phyloP scores from a whole-genome alignment of 23 tunicate species.

The Halocynthia aurantium region DNA sequence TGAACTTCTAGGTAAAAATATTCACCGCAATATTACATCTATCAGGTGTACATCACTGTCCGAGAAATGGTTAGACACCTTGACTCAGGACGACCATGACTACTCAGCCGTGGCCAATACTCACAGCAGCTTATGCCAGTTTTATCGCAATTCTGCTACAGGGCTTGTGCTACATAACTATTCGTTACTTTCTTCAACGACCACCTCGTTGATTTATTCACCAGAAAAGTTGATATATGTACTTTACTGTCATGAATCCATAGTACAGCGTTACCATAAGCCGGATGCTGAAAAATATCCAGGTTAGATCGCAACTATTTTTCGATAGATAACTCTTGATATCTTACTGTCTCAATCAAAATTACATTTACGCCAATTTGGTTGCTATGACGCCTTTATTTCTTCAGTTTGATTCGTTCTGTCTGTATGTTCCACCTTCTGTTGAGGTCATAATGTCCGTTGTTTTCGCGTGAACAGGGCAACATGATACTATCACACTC shows the following conservation, averaged over 20 bases:
- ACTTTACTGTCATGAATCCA: conserved; percentile 57
- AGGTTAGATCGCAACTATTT: conserved; percentile 13
- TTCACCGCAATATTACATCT: neutral
- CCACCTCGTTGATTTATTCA: conserved; percentile 12
- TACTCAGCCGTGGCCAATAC: neutral
- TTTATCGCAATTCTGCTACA: neutral
- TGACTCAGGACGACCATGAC: neutral
- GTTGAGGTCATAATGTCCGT: too few species aligned
- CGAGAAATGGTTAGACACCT: neutral
- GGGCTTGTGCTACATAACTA: neutral
- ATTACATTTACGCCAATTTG: too few species aligned
- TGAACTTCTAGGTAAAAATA: too few species aligned
- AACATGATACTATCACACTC: too few species aligned
- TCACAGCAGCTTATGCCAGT: neutral
- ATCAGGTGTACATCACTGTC: neutral
- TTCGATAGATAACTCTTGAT: too few species aligned
- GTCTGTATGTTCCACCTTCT: too few species aligned
- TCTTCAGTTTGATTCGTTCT: too few species aligned
- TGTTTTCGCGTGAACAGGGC: too few species aligned
- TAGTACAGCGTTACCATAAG: conserved; percentile 41
- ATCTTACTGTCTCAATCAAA: too few species aligned
- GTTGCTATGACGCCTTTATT: too few species aligned
- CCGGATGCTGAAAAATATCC: conserved; percentile 68
- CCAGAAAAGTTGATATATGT: conserved; percentile 34
- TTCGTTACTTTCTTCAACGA: conserved; percentile 1